These are phyloP conservation scores for Heterohyrax brucei DNA, from an alignment of 2,797 vertebrate species.

Conservation along the genomic window DNA sequence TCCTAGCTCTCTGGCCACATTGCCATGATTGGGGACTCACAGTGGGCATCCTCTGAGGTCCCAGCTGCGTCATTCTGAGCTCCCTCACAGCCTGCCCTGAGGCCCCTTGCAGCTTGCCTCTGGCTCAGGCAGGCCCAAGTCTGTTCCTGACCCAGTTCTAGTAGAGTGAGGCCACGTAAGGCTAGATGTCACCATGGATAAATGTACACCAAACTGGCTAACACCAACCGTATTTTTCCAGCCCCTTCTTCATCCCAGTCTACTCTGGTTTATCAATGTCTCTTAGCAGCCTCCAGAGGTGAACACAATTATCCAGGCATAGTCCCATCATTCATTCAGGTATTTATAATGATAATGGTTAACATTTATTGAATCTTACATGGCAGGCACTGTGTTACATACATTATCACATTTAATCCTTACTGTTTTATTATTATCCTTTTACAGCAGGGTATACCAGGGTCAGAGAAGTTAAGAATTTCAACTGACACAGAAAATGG, in stretches of 20 bases:
- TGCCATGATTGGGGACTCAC: neutral
- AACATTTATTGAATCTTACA: neutral
- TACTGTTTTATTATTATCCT: neutral
- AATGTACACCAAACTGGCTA: neutral
- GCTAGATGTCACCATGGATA: neutral
- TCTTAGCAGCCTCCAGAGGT: neutral
- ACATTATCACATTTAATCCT: neutral
- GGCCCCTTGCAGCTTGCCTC: neutral
- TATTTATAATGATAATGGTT: neutral
- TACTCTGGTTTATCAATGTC: neutral
- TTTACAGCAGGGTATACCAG: conserved; percentile 43
- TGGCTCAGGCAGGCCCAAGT: neutral
- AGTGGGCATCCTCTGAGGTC: neutral
- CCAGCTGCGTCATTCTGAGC: accelerated
- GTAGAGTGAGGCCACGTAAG: neutral
- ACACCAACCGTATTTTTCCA: neutral
- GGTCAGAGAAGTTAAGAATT: neutral
- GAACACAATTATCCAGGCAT: neutral
- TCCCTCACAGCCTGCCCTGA: neutral
- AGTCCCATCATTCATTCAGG: neutral
- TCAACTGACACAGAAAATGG: neutral
- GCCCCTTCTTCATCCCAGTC: neutral
- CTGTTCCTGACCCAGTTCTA: neutral
- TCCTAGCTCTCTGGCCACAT: neutral
- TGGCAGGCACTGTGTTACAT: neutral